These are phyloP conservation scores for Achlya flavicornis DNA, from an alignment of 2,888 invertebrate species.

Conservation along the genomic window DNA sequence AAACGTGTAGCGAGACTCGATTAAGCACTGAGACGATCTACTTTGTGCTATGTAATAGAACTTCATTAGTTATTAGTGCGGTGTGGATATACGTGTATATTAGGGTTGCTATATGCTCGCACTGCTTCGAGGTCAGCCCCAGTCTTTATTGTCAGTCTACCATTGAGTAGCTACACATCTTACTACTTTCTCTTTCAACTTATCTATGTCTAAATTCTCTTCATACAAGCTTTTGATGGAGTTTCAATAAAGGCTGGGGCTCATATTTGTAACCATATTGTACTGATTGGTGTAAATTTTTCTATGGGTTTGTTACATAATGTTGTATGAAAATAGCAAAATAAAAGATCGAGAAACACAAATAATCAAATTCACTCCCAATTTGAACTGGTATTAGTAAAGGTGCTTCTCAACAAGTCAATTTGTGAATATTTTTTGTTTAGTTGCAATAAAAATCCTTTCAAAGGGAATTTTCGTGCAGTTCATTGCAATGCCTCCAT, in stretches of 20 bases:
- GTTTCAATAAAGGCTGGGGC: constrained; percentile 70
- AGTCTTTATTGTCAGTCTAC: constrained; percentile 56
- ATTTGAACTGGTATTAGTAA: constrained; percentile 54
- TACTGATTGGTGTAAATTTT: constrained; percentile 82
- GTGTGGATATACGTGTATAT: constrained; percentile 68
- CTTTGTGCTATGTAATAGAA: constrained; percentile 73
- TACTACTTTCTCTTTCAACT: constrained; percentile 15
- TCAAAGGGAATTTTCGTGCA: constrained; percentile 49
- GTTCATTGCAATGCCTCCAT: constrained; percentile 59
- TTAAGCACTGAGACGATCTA: constrained; percentile 64
- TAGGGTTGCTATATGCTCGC: constrained; percentile 68
- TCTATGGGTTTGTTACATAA: constrained; percentile 78
- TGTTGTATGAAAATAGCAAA: constrained; percentile 40
- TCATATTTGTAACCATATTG: constrained; percentile 64
- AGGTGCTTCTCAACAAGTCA: constrained; percentile 63
- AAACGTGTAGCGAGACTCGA: constrained; percentile 59
- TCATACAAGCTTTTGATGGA: constrained; percentile 29
- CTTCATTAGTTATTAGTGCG: constrained; percentile 69
- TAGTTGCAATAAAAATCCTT: constrained; percentile 37
- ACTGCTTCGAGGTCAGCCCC: constrained; percentile 72
- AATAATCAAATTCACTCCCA: constrained; percentile 47
- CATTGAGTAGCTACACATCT: constrained; percentile 15
- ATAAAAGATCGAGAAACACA: constrained; percentile 45
- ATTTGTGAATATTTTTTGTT: constrained; percentile 44
- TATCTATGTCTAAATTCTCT: constrained; percentile 17